Evolutionary conservation across 2,113 vertebrate genomes (phyloP).

Genomic region (Pterocles burchelli): DNA sequence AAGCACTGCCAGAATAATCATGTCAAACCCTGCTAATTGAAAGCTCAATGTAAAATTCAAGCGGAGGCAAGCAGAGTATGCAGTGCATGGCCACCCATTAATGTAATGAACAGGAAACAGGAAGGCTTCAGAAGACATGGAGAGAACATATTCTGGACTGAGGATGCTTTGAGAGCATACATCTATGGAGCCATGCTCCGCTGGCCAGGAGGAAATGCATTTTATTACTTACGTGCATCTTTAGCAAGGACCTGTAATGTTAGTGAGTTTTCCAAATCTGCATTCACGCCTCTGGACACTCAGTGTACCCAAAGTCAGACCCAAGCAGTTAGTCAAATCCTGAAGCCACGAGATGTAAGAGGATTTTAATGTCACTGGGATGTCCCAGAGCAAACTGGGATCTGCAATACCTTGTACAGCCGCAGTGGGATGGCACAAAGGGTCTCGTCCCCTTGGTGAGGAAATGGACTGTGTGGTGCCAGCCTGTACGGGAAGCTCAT

Average conservation of each 20-base stretch:
- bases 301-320: not conserved
- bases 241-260: not conserved
- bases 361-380: not conserved
- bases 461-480: fast-evolving
- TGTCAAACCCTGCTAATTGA: slow-evolving; percentile 47
- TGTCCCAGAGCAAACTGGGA: not conserved
- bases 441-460: not conserved
- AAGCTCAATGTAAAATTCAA: slow-evolving; percentile 35
- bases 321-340: not conserved
- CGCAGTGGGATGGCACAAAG: not conserved
- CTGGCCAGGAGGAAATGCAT: not conserved
- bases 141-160: not conserved
- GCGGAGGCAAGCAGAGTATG: not conserved
- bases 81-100: not conserved
- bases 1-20: slow-evolving; percentile 37
- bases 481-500: not conserved
- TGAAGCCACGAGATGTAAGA: not conserved
- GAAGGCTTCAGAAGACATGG: not conserved
- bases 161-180: not conserved
- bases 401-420: not conserved
- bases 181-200: not conserved
- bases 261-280: not conserved
- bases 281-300: not conserved
- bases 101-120: not conserved
- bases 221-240: not conserved